These are phyloP conservation scores for Xestoiulus laeticollis DNA, from an alignment of 2,888 invertebrate species.

Conservation along the genomic window DNA sequence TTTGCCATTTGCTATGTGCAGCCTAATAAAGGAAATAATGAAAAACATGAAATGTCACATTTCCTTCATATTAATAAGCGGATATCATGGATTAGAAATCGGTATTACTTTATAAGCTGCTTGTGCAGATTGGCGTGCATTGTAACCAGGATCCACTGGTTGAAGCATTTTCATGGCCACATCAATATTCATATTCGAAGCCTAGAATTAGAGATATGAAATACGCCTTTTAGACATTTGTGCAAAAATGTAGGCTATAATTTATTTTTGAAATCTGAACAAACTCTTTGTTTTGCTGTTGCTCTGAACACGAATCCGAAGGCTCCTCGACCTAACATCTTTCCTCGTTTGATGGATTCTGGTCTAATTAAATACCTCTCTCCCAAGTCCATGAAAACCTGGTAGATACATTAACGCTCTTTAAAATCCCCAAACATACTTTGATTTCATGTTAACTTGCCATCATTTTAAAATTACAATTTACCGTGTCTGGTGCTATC, in stretches of 20 bases:
- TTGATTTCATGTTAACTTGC: background rate
- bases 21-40: constrained; percentile 66
- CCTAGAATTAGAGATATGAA: constrained; percentile 65
- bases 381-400: constrained; percentile 88
- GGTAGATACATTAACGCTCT: constrained; percentile 54
- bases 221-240: background rate
- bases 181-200: constrained; percentile 67
- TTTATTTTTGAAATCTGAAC: background rate
- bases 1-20: constrained; percentile 88
- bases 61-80: no score
- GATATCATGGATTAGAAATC: no score
- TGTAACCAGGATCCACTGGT: constrained; percentile 85
- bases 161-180: constrained; percentile 97
- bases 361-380: constrained; percentile 81
- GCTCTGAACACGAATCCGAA: constrained; percentile 97
- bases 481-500: constrained; percentile 91
- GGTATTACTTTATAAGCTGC: constrained; percentile 68
- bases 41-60: background rate
- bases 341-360: constrained; percentile 77
- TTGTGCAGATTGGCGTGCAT: constrained; percentile 73
- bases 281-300: constrained; percentile 64
- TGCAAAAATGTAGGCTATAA: no score
- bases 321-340: constrained; percentile 88
- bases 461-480: constrained; percentile 59
- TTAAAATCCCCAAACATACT: background rate